Evolutionary conservation across 2,888 invertebrate species (phyloP).

Genomic region (Apodemia hepburni): DNA sequence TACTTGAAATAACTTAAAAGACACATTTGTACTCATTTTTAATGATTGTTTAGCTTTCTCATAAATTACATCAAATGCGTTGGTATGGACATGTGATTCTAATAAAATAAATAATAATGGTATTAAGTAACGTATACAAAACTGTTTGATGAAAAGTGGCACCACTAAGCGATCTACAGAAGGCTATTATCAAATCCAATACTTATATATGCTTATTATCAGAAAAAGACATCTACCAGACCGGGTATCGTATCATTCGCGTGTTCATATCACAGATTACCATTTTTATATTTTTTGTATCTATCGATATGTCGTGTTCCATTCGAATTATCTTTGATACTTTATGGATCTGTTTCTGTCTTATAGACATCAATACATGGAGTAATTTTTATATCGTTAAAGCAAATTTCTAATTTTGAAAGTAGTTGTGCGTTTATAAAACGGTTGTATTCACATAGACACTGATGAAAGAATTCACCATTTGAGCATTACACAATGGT

Average conservation of each 20-base stretch:
- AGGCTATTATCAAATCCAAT: slow-evolving; percentile 68
- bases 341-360: slow-evolving; percentile 13
- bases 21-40: background rate
- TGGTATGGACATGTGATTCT: background rate
- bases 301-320: slow-evolving; percentile 61
- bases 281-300: slow-evolving; percentile 57
- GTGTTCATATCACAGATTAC: slow-evolving; percentile 76
- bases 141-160: slow-evolving; percentile 46
- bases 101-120: background rate
- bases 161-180: slow-evolving; percentile 75
- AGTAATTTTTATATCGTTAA: slow-evolving; percentile 9
- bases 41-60: background rate
- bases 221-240: slow-evolving; percentile 52
- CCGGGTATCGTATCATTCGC: slow-evolving; percentile 51
- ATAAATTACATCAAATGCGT: background rate
- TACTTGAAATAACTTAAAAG: too few relatives aligned
- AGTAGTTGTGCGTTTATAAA: slow-evolving; percentile 51
- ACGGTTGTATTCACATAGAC: slow-evolving; percentile 21
- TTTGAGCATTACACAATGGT: slow-evolving; percentile 48
- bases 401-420: slow-evolving; percentile 12
- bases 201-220: slow-evolving; percentile 53
- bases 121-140: slow-evolving; percentile 31
- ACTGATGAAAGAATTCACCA: slow-evolving; percentile 26
- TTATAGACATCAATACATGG: background rate
- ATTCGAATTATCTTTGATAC: slow-evolving; percentile 16